These are phyloP conservation scores for Fundulus diaphanus DNA, from an alignment of 2,797 vertebrate genomes.

Conservation along the genomic window DNA sequence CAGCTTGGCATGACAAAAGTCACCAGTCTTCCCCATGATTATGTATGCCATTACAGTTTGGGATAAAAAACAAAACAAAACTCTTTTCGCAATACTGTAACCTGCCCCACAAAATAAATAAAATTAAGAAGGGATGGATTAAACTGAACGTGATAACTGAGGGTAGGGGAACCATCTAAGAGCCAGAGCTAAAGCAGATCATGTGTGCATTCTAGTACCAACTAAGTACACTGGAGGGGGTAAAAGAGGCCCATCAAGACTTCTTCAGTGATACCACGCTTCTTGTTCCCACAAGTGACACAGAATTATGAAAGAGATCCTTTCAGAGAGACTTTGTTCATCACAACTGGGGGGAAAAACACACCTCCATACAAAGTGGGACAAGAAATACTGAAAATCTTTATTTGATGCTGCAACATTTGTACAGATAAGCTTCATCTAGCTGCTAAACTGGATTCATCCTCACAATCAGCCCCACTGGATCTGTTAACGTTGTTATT, in stretches of 20 bases:
- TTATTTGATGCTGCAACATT: conserved; percentile 69
- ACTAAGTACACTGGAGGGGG: no score
- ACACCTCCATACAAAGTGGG: background rate
- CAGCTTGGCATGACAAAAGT: background rate
- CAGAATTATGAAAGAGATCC: background rate
- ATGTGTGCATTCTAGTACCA: no score
- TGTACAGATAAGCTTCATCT: conserved; percentile 51
- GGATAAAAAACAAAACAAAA: no score
- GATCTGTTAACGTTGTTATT: conserved; percentile 16
- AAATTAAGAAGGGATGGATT: no score
- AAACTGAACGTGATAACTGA: no score
- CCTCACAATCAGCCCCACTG: conserved; percentile 10
- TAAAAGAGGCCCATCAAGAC: no score
- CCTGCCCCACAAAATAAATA: no score
- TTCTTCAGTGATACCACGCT: no score
- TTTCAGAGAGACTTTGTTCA: background rate
- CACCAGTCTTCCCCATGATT: background rate
- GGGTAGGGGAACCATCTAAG: no score
- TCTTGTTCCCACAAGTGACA: no score
- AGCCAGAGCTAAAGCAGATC: no score
- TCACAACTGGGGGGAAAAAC: background rate
- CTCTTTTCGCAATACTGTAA: no score
- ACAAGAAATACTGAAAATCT: conserved; percentile 58
- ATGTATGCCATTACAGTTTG: background rate
- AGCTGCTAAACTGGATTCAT: conserved; percentile 24